A percentile compares a stretch with the other conserved stretches of the same genome.
phyloP scores from a whole-genome alignment of 2,113 vertebrate genomes.

The Pseudopipra pipra region DNA sequence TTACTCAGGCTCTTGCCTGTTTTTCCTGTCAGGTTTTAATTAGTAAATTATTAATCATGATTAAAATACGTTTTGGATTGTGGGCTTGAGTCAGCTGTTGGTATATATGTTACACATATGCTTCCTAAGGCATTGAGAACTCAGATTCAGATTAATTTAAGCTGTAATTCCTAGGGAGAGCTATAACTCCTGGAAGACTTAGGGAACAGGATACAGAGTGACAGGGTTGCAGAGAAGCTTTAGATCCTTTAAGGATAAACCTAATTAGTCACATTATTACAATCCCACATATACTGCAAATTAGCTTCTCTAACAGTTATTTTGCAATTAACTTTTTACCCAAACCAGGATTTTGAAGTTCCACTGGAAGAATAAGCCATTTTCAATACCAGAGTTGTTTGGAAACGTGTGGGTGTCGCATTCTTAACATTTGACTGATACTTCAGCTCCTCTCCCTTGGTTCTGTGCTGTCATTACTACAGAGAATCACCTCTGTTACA shows the following conservation, averaged over 20 bases:
- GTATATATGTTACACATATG: neutral
- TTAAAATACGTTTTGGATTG: neutral
- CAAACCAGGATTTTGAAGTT: neutral
- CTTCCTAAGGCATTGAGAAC: neutral
- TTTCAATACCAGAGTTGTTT: neutral
- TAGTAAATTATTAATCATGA: conserved; percentile 10
- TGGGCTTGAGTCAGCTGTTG: neutral
- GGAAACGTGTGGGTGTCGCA: neutral
- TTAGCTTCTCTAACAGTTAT: neutral
- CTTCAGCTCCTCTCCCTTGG: neutral
- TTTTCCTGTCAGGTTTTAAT: conserved; percentile 18
- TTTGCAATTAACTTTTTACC: neutral
- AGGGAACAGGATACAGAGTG: neutral
- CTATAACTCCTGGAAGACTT: neutral
- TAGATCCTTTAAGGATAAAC: neutral
- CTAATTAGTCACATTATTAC: neutral
- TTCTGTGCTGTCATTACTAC: neutral
- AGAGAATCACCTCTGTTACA: neutral
- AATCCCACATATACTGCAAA: neutral
- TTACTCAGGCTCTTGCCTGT: neutral
- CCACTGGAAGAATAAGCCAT: neutral
- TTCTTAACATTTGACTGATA: neutral
- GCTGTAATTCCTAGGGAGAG: neutral
- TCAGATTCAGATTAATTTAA: neutral
- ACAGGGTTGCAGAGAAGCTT: neutral